phyloP scores from a whole-genome alignment of 2,113 vertebrate species.

The Archilochus colubris region DNA sequence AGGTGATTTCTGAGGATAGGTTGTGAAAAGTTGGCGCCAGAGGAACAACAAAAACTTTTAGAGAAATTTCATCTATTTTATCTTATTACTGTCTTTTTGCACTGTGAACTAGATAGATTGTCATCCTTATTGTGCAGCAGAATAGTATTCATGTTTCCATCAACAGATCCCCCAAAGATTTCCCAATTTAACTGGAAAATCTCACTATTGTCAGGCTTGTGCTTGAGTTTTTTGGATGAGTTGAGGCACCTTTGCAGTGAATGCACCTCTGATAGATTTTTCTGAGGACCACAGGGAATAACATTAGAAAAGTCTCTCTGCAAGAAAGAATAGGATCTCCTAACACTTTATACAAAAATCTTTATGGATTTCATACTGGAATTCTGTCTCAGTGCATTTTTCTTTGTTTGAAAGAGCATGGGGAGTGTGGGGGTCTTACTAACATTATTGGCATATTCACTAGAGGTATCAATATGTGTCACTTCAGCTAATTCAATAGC shows the following conservation, averaged over 20 bases:
- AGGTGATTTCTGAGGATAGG: background rate
- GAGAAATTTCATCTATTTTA: background rate
- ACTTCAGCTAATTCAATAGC: background rate
- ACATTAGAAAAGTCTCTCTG: background rate
- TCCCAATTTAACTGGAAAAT: background rate
- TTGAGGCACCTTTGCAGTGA: background rate
- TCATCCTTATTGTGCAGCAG: background rate
- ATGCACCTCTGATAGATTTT: background rate
- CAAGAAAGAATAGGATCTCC: background rate
- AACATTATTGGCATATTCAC: accelerated
- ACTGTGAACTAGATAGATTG: background rate
- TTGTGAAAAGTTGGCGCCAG: background rate
- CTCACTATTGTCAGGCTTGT: background rate
- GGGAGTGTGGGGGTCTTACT: background rate
- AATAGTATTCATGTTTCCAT: background rate
- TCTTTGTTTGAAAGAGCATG: background rate
- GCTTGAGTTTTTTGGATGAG: background rate
- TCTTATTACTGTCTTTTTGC: background rate
- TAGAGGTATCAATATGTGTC: accelerated
- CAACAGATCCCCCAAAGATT: background rate
- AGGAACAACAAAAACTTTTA: background rate
- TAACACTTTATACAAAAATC: background rate
- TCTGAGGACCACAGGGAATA: background rate
- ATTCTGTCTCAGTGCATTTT: background rate
- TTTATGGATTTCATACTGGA: background rate